Conservation (phyloP, 2,888 invertebrate genomes). For the Caradrina kadenii region DNA sequence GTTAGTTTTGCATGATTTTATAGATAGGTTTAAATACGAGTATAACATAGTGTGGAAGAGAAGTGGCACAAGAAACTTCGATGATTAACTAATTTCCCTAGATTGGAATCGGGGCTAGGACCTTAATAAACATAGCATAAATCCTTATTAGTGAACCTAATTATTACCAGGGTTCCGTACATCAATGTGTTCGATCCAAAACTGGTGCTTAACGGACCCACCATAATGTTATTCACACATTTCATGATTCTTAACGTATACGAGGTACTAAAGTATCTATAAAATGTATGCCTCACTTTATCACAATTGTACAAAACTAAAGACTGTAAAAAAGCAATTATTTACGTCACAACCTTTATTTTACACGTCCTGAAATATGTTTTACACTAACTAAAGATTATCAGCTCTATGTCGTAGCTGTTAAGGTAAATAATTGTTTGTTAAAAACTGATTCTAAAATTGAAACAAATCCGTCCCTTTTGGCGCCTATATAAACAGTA, state of each 20-base stretch:
- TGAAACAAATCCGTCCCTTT: constrained; percentile 59
- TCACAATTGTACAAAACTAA: constrained; percentile 53
- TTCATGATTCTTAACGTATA: background rate
- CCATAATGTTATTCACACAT: background rate
- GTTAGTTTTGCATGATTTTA: background rate
- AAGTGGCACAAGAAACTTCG: background rate
- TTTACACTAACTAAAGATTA: constrained; percentile 18
- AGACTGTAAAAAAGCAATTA: constrained; percentile 49
- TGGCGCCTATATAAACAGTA: constrained; percentile 48
- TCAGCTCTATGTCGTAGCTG: constrained; percentile 26
- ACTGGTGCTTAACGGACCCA: background rate
- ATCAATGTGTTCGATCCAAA: background rate
- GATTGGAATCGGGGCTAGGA: background rate
- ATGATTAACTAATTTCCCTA: background rate
- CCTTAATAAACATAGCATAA: background rate
- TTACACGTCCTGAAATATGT: constrained; percentile 32
- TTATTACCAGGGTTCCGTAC: background rate
- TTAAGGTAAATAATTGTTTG: constrained; percentile 49
- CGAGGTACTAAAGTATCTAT: constrained; percentile 10
- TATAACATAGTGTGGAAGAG: background rate
- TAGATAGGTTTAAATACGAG: background rate
- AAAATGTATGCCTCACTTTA: constrained; percentile 43
- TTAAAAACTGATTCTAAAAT: constrained; percentile 59
- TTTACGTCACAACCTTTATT: constrained; percentile 52
- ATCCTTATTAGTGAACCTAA: background rate